Evolutionary conservation across 2,888 invertebrate species (phyloP), one percentile per base, ranked within the genome.

Genomic region (Siphlonurus alternatus): DNA sequence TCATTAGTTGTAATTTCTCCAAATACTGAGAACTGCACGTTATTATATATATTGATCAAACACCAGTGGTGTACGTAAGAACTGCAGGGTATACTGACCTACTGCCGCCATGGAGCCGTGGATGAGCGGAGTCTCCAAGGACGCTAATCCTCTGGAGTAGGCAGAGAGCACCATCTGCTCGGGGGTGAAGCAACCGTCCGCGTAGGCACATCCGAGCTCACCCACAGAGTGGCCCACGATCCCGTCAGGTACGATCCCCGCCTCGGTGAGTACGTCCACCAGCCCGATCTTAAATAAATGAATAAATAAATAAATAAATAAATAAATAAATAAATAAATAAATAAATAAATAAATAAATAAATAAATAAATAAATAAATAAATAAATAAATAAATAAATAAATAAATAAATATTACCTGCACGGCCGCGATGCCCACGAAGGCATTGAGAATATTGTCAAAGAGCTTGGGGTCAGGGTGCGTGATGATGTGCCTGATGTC

Each of bases 161-260:
- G 94, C 88, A 0, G 87, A 82, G 7, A 92, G 75, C 66, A 95
- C 85, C 79, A 90, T 88, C 77, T 95, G 88, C 71, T 93, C 89
- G 0, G 87, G 84, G 0, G 92, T 90, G 69, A 96, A 82, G 69
- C 91, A 89, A 0, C 91, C 93, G 74, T 97, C 97, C 1, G 93
- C 94, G 76, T 97, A 97, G 0, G 91, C 94, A 75, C 97, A 96
- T 1, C 92, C 94, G 3, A 97, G 78, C 75, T 97, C 97, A 23
- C 97, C 97, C 0, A 93, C 90, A 7, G 95, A 95, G 76, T 96
- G 95, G 1, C 97, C 93, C 66, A 89, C 81, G 65, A 88, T 82
- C 18, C 85, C 84, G 74, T 88, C 87, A 1, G 88, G 84, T 53
- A 76, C 75, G 18, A 89, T 78, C n/a, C 83, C 85, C 18, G 81